Base-by-base conservation (phyloP, 2,113 vertebrate genomes). In the Trogon surrucura region DNA sequence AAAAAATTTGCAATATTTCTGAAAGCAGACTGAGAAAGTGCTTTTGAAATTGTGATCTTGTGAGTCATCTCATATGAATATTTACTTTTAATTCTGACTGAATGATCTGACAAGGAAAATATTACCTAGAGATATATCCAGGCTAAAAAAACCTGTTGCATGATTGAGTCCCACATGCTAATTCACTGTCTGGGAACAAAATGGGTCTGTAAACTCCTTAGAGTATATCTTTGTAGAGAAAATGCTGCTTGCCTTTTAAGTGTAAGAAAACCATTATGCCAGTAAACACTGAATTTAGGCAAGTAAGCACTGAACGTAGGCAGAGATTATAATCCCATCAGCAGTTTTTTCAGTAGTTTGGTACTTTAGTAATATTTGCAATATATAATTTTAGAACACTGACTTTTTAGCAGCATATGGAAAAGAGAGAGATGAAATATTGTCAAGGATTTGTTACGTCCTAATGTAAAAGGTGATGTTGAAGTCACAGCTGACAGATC, bases 401-500 rank as follows among this genome's bases (percentile, higher is more conserved):
- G 47, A n/a, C 4, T 82, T 82, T 83, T 83, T 65, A 84, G n/a
- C 32, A 79, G 30, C 16, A 17, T 34, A 10, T 38, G 34, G 58
- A 64, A 77, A 88, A 67, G 27, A 80, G 54, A 47, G 47, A 58
- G 29, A 38, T 25, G 15, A 93, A 87, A 79, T 94, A 50, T 26
- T 86, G 41, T 48, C 27, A 65, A 79, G n/a, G 62, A 34, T 92
- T 88, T 92, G 29, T 91, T 82, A 51, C 41, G 82, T 92, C 36
- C 65, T 94, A 66, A 89, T 82, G 62, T 91, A 70, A 86, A 91
- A 94, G 47, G 50, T 91, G 77, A 72, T 81, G 72, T 34, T 92
- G 83, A 91, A 96, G 91, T 91, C 73, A 62, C 53, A 77, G n/a
- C 58, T 84, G 86, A 92, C 77, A 89, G 93, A 87, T 93, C 93